A percentile compares a stretch with the other conserved stretches of the same genome.
Evolutionary conservation across 2,888 invertebrate genomes (phyloP).

Genomic region (Zele albiditarsus): DNA sequence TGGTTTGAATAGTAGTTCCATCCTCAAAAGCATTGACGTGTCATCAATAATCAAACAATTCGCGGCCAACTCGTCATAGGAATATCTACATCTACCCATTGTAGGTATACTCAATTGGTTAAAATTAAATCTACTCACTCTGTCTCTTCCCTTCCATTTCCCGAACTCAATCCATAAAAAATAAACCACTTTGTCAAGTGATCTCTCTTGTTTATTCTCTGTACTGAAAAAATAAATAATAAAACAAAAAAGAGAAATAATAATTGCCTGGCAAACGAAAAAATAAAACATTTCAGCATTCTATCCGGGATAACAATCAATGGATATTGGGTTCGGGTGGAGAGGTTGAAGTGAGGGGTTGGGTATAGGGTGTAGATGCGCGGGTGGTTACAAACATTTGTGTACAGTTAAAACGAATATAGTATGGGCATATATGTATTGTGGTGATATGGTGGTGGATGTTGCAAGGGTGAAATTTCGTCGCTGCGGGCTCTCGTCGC

Average conservation of each 20-base stretch:
- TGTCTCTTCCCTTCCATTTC: neutral
- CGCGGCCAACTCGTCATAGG: neutral
- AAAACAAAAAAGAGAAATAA: neutral
- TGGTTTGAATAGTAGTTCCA: neutral
- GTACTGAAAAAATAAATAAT: neutral
- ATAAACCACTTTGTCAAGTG: neutral
- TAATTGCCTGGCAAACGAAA: neutral
- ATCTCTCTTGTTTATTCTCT: neutral
- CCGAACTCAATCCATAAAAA: neutral
- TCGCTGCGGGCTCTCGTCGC: conserved; percentile 34
- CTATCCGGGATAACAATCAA: neutral
- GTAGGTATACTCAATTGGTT: neutral
- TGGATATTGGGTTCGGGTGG: neutral
- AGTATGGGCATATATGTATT: neutral
- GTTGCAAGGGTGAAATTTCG: neutral
- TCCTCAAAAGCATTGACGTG: neutral
- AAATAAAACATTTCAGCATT: neutral
- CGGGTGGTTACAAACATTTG: conserved; percentile 8
- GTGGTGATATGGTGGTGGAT: neutral
- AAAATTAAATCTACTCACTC: neutral
- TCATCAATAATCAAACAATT: neutral
- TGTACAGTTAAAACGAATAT: conserved; percentile 7
- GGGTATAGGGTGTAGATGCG: neutral
- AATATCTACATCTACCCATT: neutral
- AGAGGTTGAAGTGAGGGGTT: neutral